A percentile compares a stretch with the other conserved stretches of the same genome.
These are phyloP conservation scores for Drosophila orosa DNA, from an alignment of 1,140 invertebrate species.

Conservation along the genomic window DNA sequence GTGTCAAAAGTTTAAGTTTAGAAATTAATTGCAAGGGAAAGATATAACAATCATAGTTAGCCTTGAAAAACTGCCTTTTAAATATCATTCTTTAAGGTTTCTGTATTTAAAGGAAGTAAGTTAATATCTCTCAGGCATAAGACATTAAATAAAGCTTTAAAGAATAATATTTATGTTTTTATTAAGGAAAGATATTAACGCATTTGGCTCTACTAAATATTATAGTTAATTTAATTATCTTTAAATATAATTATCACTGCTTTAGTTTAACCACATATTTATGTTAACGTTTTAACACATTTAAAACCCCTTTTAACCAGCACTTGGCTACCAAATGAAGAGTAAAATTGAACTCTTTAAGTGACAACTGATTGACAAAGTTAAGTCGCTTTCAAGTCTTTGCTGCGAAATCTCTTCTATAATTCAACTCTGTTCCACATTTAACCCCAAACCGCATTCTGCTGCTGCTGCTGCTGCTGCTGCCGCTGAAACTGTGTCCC, in stretches of 20 bases:
- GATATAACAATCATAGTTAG: background rate
- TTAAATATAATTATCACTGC: background rate
- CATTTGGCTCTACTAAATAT: too few species aligned
- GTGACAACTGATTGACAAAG: constrained; percentile 12
- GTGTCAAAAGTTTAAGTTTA: background rate
- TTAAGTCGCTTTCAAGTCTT: constrained; percentile 22
- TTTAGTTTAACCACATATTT: background rate
- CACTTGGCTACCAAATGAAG: background rate
- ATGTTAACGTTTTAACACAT: background rate
- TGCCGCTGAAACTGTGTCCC: constrained; percentile 34
- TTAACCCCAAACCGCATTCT: constrained; percentile 49
- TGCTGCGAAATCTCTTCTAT: constrained; percentile 39
- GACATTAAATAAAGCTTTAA: background rate
- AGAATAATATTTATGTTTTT: background rate
- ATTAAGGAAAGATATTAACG: background rate
- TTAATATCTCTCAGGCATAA: background rate
- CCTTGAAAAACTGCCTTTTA: background rate
- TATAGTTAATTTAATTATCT: background rate
- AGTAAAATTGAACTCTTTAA: background rate
- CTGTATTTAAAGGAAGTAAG: background rate
- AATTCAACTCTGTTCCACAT: constrained; percentile 52
- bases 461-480: constrained; percentile 17
- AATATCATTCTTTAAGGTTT: background rate
- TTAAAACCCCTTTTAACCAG: background rate
- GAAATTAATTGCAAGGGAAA: background rate